These are phyloP conservation scores for Harpagus bidentatus DNA, from an alignment of 2,113 vertebrate genomes.

Conservation along the genomic window DNA sequence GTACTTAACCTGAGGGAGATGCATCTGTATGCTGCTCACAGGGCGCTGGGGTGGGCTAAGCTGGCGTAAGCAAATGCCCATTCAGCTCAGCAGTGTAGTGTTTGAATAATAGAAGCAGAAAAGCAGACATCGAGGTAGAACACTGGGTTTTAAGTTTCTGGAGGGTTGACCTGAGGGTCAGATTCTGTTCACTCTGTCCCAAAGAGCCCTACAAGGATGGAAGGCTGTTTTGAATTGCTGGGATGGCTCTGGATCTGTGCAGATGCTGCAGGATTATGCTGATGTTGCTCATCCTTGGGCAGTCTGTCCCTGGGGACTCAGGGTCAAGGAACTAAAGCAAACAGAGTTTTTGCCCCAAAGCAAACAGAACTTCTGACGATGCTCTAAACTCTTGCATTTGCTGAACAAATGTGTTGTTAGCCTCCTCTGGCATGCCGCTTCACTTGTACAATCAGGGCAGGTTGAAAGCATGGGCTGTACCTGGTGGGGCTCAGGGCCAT, in stretches of 20 bases:
- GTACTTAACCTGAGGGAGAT: not conserved
- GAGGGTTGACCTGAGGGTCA: not conserved
- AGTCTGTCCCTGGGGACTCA: not conserved
- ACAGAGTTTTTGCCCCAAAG: not conserved
- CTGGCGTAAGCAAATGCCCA: rapidly evolving
- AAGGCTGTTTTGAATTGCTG: not conserved
- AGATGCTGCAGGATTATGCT: rapidly evolving
- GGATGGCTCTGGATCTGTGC: rapidly evolving
- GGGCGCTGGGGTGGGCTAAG: not conserved
- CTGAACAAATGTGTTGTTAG: not conserved
- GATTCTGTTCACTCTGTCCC: not conserved
- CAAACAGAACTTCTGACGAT: not conserved
- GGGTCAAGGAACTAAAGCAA: not conserved
- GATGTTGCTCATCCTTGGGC: not conserved
- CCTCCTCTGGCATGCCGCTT: rapidly evolving
- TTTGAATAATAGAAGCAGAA: not conserved
- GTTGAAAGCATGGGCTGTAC: not conserved
- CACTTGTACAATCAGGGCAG: rapidly evolving
- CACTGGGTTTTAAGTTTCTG: not conserved
- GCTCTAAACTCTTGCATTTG: not conserved
- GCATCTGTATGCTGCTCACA: not conserved
- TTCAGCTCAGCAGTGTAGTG: not conserved
- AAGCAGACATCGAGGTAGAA: not conserved
- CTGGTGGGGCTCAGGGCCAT: not conserved
- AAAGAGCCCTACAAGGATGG: not conserved